Evolutionary conservation across 2,797 vertebrate genomes (phyloP), one percentile per base, ranked within the genome.

Genomic region (Cynopterus sphinx): DNA sequence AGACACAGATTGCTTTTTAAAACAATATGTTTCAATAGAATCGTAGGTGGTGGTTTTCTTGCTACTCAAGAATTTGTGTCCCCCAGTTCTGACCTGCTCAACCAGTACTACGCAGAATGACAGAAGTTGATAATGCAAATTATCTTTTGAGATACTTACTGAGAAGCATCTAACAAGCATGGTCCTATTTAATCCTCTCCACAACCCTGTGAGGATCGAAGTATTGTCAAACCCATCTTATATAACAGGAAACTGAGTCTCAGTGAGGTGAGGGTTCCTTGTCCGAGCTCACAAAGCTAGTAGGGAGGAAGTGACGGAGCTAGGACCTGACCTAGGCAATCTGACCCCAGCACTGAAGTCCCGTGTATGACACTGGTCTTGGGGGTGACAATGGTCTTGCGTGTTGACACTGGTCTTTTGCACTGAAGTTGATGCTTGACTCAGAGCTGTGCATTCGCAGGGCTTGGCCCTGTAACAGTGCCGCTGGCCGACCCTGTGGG

Each of bases 131-230:
- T n/a, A 41, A 59, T 2, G 17, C 55, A 74, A 19, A 26, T 71
- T 43, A 39, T 31, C 74, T 97, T 97, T 81, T 39, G 74, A 77
- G 65, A 19, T 61, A 79, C 39, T 73, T 87, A 41, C 31, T 81
- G 36, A 75, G 75, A 24, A 59, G 49, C 33, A 57, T 2, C 68
- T 57, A 31, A 55, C 26, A 75, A 79, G 57, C 73, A 83, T 1
- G 19, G 51, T 7, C 51, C 87, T 55, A 51, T 16, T 79, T 81
- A 88, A 65, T 84, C 31, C 57, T 67, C 33, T 43, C 31, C 71
- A 36, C 22, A 15, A 46, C 51, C 1, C 68, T 0, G 2, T 8
- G 57, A 63, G 26, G 39, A 43, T 12, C 33, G 16, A 39, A 70
- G 16, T 17, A 33, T 46, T n/a, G 49, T 41, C 19, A 49, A n/a